Percentiles rank a stretch among this genome's conserved stretches.
These are phyloP conservation scores for Amazonetta brasiliensis DNA, from an alignment of 2,797 vertebrate genomes.

Conservation along the genomic window DNA sequence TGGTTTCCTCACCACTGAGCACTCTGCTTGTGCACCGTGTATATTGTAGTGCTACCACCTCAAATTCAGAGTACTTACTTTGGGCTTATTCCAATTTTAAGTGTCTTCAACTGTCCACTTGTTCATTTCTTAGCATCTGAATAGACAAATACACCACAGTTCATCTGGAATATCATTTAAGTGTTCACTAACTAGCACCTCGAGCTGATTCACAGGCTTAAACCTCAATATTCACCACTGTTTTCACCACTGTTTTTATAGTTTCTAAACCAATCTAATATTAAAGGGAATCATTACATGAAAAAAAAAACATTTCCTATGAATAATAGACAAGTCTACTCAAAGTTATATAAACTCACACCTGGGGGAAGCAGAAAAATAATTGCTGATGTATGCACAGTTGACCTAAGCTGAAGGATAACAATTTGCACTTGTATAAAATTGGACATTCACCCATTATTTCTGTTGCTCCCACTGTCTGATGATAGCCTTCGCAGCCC, in stretches of 20 bases:
- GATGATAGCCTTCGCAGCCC: constrained; percentile 35
- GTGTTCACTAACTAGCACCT: background rate
- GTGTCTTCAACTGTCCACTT: background rate
- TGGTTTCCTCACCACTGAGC: background rate
- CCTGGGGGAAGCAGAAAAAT: constrained; percentile 17
- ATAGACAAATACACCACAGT: background rate
- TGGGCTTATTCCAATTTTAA: background rate
- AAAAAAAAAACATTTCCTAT: background rate
- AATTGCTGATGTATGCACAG: background rate
- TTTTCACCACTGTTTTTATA: background rate
- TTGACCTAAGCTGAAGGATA: constrained; percentile 21
- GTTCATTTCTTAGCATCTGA: background rate
- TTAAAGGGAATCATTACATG: background rate
- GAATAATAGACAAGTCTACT: background rate
- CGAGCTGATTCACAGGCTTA: background rate
- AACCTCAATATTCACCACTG: background rate
- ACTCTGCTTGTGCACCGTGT: accelerated
- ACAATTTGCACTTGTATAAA: background rate
- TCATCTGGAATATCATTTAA: background rate
- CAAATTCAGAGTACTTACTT: background rate
- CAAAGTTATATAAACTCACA: background rate
- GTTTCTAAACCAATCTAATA: background rate
- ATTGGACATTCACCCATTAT: constrained; percentile 35
- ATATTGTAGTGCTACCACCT: background rate
- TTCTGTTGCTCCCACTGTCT: constrained; percentile 37